Evolutionary conservation across 2,888 invertebrate genomes (phyloP), one percentile per base, ranked within the genome.

Genomic region (Omphaloscelis lunosa): DNA sequence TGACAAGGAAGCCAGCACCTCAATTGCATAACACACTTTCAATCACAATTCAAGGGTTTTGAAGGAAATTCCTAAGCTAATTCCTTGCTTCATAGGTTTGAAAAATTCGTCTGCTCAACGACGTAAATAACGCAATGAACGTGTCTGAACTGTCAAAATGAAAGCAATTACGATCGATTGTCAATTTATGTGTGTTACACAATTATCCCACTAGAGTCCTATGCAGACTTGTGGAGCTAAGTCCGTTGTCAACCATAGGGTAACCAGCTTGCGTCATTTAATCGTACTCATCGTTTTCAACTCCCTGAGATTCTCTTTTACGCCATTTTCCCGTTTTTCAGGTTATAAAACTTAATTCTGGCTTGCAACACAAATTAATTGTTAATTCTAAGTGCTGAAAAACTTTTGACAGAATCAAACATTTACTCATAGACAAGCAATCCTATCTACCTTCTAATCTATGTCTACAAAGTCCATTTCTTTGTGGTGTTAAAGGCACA

Each of bases 401-500:
- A 39, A 27, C 0, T 45, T 61, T 51, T 29, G 8, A 11, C 39
- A 41, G 7, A 59, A n/a, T 5, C 20, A 20, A 61, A 51, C n/a
- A 72, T 8, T 12, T 11, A 20, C 12, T 0, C 68, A 68, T 68
- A 56, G 5, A 53, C 45, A 7, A 65, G 39, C 27, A 39, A 53
- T 66, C 67, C 53, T 72, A n/a, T 73, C 63, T 77, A 5, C 4
- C 7, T 45, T 11, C 12, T 74, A 48, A 7, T 85, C 82, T 87
- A 56, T 85, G 88, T 8, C 74, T 63, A 88, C 75, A 81, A 88
- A 77, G 85, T 84, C 69, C 63, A 80, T 65, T 76, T 78, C 56
- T 68, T 48, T 66, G 65, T 74, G 62, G 61, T 61, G 67, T 73
- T 75, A 62, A 81, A 82, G 72, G 71, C 59, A 86, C 81, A 86